Evolutionary conservation across 2,113 vertebrate genomes (phyloP).

Genomic region (Cochlearius cochlearius): DNA sequence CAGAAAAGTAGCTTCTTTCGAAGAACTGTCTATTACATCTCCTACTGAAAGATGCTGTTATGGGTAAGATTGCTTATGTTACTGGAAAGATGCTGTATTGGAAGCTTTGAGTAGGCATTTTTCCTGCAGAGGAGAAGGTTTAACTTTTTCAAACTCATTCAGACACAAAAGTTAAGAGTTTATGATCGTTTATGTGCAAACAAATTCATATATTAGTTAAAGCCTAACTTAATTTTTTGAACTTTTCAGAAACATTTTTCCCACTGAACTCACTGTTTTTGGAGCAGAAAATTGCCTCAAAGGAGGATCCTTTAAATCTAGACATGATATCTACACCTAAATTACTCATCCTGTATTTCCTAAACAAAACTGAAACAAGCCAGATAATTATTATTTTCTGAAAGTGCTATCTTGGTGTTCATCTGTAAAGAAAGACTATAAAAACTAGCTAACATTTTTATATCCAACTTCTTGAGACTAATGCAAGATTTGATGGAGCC

Average conservation of each 20-base stretch:
- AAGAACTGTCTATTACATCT: neutral
- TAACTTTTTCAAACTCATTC: neutral
- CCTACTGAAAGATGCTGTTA: neutral
- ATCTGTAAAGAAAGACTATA: neutral
- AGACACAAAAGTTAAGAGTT: neutral
- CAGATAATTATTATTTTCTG: neutral
- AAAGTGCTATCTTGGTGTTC: neutral
- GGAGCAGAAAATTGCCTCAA: neutral
- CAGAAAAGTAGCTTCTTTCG: neutral
- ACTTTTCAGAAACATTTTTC: neutral
- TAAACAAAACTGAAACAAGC: neutral
- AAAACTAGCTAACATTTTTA: neutral
- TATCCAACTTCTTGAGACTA: neutral
- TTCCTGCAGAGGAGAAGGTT: neutral
- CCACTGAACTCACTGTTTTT: neutral
- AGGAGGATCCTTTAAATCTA: neutral
- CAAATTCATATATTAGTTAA: neutral
- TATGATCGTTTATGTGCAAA: neutral
- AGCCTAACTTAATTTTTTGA: neutral
- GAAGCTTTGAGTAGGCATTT: neutral
- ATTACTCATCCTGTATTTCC: neutral
- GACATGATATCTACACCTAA: neutral
- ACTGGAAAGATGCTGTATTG: neutral
- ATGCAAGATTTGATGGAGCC: neutral
- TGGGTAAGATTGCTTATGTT: too few relatives aligned